Percentiles rank a stretch among this genome's conserved stretches.
These are phyloP conservation scores for Dasypus novemcinctus DNA, from an alignment of 2,113 vertebrate species.

Conservation along the genomic window DNA sequence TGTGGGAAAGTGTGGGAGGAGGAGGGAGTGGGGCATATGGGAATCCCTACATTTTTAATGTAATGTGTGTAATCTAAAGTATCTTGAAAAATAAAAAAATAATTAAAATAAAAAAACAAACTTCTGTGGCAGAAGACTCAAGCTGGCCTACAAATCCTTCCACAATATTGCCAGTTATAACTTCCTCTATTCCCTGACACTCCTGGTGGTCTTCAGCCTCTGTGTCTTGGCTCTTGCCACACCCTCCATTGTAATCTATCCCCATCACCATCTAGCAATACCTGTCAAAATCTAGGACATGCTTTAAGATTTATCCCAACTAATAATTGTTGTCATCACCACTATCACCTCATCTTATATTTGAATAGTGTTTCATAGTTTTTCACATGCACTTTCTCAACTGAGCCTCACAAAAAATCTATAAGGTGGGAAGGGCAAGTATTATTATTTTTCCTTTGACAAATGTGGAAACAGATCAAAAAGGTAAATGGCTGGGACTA, in stretches of 20 bases:
- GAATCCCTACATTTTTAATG: too few species aligned
- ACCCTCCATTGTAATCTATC: not conserved
- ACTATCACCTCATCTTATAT: not conserved
- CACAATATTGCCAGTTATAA: not conserved
- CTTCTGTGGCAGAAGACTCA: not conserved
- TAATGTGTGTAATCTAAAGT: too few species aligned
- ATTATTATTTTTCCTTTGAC: not conserved
- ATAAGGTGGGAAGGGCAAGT: not conserved
- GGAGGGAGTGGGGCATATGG: too few species aligned
- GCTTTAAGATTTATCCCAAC: not conserved
- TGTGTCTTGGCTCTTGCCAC: not conserved
- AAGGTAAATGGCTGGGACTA: not conserved
- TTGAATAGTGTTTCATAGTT: constrained; percentile 1
- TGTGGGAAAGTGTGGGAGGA: too few species aligned
- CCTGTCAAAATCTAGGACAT: not conserved
- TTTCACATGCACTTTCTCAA: not conserved
- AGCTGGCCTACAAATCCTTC: not conserved
- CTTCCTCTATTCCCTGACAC: not conserved
- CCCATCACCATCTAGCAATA: not conserved
- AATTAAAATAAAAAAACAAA: not conserved
- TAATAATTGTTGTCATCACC: not conserved
- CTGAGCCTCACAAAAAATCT: not conserved
- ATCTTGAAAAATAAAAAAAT: too few species aligned
- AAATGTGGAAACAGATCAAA: not conserved
- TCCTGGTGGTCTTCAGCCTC: not conserved